Evolutionary conservation across 1,140 invertebrate species (phyloP).

Genomic region (Drosophila sp.): DNA sequence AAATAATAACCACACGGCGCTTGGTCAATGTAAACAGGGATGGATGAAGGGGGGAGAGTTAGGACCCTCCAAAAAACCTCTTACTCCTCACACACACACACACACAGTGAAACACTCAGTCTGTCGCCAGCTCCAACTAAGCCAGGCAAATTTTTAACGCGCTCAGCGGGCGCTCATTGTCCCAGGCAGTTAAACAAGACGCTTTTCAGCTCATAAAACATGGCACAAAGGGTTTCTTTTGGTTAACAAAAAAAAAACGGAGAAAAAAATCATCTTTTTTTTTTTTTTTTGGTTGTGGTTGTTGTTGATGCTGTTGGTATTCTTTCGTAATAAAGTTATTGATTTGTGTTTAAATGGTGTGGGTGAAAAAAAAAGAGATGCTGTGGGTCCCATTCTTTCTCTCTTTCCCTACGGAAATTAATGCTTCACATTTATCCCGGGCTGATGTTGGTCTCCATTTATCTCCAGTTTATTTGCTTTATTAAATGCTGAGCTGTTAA

Average conservation of each 20-base stretch:
- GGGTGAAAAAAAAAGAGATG: conserved; percentile 49
- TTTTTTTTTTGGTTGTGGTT: neutral
- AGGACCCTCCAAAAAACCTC: conserved; percentile 20
- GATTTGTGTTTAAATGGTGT: conserved; percentile 78
- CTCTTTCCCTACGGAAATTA: conserved; percentile 36
- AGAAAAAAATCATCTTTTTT: neutral
- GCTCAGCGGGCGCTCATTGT: conserved; percentile 74
- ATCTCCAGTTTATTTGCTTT: conserved; percentile 66
- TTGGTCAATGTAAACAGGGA: conserved; percentile 43
- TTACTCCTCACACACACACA: conserved; percentile 33
- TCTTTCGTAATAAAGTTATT: conserved; percentile 76
- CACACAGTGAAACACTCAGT: conserved; percentile 3
- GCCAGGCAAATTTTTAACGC: conserved; percentile 76
- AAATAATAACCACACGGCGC: conserved; percentile 67
- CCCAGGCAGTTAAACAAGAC: conserved; percentile 76
- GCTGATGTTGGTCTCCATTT: conserved; percentile 47
- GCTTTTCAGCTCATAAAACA: conserved; percentile 80
- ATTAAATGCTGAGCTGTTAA: conserved; percentile 72
- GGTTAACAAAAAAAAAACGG: neutral
- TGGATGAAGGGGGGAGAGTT: neutral
- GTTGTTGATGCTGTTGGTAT: conserved; percentile 25
- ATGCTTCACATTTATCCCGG: conserved; percentile 52
- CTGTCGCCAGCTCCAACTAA: conserved; percentile 40
- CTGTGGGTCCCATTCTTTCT: conserved; percentile 39
- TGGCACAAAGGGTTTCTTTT: conserved; percentile 38